Conservation (phyloP, 2,113 vertebrate species). For the Pseudonaja textilis region DNA sequence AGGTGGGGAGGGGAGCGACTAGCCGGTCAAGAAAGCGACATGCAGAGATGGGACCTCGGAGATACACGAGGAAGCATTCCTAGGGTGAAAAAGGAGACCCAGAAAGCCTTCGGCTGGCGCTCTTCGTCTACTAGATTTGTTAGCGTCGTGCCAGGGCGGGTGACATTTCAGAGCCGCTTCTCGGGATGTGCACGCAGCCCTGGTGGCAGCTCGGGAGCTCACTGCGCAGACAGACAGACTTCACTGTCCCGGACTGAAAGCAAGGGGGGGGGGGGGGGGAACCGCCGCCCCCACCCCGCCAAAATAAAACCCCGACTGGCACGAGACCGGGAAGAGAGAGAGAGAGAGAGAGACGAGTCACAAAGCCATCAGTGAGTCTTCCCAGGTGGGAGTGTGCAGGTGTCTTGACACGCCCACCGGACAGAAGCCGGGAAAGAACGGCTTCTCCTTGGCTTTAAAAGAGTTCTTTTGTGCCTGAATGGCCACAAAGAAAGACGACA, state of each 20-base stretch:
- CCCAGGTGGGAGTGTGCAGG: neutral
- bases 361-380: conserved; percentile 41
- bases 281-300: too few relatives aligned
- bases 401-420: conserved; percentile 22
- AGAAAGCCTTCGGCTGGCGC: conserved; percentile 49
- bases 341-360: neutral
- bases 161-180: conserved; percentile 45
- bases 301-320: conserved; percentile 31
- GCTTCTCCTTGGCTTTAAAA: conserved; percentile 31
- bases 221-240: conserved; percentile 43
- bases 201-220: conserved; percentile 41
- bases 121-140: conserved; percentile 51
- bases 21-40: conserved; percentile 57
- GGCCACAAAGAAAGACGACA: neutral
- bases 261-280: too few relatives aligned
- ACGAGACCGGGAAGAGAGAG: conserved; percentile 26
- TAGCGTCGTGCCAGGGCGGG: conserved; percentile 51
- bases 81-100: conserved; percentile 48
- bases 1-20: conserved; percentile 34
- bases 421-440: conserved; percentile 43
- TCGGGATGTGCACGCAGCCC: conserved; percentile 29
- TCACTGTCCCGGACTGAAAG: conserved; percentile 59
- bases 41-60: conserved; percentile 55
- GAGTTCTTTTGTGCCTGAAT: conserved; percentile 33
- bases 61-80: conserved; percentile 30